Evolutionary conservation across 2,888 invertebrate species (phyloP).

Genomic region (Halocaridina rubra): DNA sequence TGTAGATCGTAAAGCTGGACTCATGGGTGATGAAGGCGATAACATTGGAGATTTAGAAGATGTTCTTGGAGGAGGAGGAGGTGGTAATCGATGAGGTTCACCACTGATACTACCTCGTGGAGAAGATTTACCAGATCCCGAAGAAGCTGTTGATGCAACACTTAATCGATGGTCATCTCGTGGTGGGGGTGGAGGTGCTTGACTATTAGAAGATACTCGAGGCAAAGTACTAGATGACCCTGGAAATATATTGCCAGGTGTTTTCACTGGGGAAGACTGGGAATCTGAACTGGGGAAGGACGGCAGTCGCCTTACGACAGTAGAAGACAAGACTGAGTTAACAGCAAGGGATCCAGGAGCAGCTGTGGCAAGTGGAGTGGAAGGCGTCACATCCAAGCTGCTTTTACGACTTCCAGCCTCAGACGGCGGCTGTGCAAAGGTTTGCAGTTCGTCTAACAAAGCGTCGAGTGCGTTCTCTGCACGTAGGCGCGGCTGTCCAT

Average conservation of each 20-base stretch:
- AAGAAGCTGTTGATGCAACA: conserved; percentile 16
- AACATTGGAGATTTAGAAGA: conserved; percentile 88
- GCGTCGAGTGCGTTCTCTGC: conserved; percentile 95
- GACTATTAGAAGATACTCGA: conserved; percentile 40
- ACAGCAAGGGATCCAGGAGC: conserved; percentile 9
- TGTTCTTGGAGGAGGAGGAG: conserved; percentile 92
- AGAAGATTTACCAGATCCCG: conserved; percentile 18
- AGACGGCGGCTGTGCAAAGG: conserved; percentile 80
- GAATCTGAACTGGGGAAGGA: conserved; percentile 86
- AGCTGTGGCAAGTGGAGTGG: conserved; percentile 50
- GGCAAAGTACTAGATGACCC: conserved; percentile 47
- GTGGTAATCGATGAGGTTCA: conserved; percentile 74
- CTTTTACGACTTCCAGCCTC: conserved; percentile 53
- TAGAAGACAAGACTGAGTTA: conserved; percentile 13
- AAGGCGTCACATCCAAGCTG: conserved; percentile 52
- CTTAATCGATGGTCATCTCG: conserved; percentile 38
- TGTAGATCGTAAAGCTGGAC: conserved; percentile 68
- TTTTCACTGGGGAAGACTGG: conserved; percentile 65
- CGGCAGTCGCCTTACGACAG: conserved; percentile 69
- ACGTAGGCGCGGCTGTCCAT: conserved; percentile 58
- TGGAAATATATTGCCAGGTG: conserved; percentile 61
- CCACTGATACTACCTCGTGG: conserved; percentile 32
- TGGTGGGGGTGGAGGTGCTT: conserved; percentile 66
- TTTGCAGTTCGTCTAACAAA: conserved; percentile 92
- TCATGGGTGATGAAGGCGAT: conserved; percentile 80